A percentile compares a stretch with the other conserved stretches of the same genome.
Conservation (phyloP, 1,140 invertebrate species). For the Trichonephila clavata region DNA sequence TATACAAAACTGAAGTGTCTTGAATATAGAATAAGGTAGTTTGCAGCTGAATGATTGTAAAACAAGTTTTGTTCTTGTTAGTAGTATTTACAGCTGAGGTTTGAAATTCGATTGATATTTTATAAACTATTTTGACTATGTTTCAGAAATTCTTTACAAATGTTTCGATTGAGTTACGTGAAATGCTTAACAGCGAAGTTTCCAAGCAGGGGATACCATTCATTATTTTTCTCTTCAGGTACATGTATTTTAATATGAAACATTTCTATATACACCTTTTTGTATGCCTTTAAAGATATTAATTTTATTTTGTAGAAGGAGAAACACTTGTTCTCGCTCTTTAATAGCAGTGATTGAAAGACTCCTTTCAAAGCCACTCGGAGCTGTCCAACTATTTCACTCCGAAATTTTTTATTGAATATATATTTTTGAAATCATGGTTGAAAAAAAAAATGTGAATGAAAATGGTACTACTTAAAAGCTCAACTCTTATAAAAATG, state of each 20-base stretch:
- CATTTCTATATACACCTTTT: not conserved
- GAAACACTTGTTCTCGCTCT: not conserved
- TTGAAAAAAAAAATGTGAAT: not conserved
- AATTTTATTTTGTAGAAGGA: no score
- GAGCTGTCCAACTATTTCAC: not conserved
- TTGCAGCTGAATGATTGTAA: no score
- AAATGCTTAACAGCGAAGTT: not conserved
- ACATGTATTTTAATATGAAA: slow-evolving; percentile 20
- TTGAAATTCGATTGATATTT: not conserved
- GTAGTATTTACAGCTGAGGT: not conserved
- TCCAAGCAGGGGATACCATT: not conserved
- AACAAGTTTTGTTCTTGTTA: not conserved
- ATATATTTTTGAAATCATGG: not conserved
- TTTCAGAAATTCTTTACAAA: not conserved
- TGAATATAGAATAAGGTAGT: no score
- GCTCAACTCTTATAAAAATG: not conserved
- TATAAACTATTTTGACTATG: not conserved
- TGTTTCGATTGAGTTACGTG: not conserved
- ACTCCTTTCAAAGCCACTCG: not conserved
- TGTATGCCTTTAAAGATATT: not conserved
- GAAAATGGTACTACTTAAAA: not conserved
- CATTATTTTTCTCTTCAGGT: slow-evolving; percentile 1
- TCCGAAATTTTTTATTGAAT: not conserved
- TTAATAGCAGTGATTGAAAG: not conserved
- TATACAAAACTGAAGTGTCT: no score